phyloP scores from a whole-genome alignment of 1,140 invertebrate species.

The Tetraneura akinire region DNA sequence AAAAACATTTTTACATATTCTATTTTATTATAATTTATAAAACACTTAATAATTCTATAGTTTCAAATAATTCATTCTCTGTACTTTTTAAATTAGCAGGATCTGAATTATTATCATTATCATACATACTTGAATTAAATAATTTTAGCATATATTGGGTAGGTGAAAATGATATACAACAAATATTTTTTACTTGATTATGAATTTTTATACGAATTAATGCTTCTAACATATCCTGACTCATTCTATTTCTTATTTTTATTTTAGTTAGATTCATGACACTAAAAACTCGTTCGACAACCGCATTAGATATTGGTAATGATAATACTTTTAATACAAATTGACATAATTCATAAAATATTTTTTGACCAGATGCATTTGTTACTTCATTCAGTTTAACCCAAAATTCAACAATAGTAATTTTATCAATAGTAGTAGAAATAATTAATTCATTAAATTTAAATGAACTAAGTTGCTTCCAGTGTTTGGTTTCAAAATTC shows the following conservation, averaged over 20 bases:
- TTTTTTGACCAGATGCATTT: background rate
- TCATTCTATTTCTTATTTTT: background rate
- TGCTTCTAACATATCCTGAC: background rate
- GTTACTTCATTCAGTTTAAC: background rate
- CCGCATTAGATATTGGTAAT: background rate
- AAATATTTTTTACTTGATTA: background rate
- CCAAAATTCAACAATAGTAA: background rate
- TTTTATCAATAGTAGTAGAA: background rate
- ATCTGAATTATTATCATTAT: background rate
- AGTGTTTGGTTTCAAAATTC: background rate
- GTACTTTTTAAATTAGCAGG: background rate
- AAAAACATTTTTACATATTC: background rate
- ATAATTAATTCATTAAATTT: background rate
- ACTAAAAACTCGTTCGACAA: background rate
- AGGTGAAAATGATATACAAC: background rate
- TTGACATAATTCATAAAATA: background rate
- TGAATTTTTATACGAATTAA: background rate
- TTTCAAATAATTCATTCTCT: background rate
- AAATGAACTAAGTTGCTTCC: background rate
- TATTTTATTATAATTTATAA: background rate
- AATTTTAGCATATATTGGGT: background rate
- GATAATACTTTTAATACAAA: background rate
- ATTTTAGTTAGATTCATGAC: background rate
- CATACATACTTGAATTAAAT: background rate
- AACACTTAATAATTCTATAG: background rate